Evolutionary conservation across 2,888 invertebrate genomes (phyloP).

Genomic region (Belgica antarctica): DNA sequence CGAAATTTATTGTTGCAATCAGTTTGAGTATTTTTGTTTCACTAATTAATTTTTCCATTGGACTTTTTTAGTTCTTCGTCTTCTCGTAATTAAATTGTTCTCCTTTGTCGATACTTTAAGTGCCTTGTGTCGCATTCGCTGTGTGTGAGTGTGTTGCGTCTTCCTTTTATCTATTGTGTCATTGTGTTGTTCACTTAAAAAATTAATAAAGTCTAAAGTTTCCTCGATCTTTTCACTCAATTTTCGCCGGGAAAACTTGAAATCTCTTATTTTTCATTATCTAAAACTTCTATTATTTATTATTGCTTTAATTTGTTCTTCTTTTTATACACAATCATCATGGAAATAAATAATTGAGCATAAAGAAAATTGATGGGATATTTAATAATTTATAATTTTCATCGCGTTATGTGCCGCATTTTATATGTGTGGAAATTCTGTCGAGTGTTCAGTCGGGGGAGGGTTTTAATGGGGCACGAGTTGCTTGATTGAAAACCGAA

Average conservation of each 20-base stretch:
- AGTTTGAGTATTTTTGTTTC: neutral
- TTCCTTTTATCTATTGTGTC: no score
- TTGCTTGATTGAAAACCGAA: neutral
- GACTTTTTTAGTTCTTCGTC: neutral
- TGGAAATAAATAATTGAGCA: constrained; percentile 33
- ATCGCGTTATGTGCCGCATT: neutral
- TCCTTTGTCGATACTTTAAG: neutral
- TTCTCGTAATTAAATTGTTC: neutral
- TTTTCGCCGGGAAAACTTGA: no score
- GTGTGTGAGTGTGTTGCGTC: no score
- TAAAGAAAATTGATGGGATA: constrained; percentile 32
- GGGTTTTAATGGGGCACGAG: neutral
- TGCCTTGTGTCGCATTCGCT: neutral
- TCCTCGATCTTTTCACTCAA: neutral
- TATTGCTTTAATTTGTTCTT: constrained; percentile 25
- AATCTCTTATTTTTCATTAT: neutral
- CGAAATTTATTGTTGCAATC: neutral
- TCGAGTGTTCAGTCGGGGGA: neutral
- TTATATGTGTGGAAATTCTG: neutral
- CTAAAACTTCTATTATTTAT: constrained; percentile 8
- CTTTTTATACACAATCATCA: constrained; percentile 16
- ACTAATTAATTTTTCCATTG: neutral
- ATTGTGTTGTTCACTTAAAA: neutral
- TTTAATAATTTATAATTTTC: constrained; percentile 20
- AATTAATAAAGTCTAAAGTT: constrained; percentile 10